Percentiles rank a stretch among this genome's conserved stretches.
These are phyloP conservation scores for Drosophila athabasca DNA, from an alignment of 1,140 invertebrate species.

Conservation along the genomic window DNA sequence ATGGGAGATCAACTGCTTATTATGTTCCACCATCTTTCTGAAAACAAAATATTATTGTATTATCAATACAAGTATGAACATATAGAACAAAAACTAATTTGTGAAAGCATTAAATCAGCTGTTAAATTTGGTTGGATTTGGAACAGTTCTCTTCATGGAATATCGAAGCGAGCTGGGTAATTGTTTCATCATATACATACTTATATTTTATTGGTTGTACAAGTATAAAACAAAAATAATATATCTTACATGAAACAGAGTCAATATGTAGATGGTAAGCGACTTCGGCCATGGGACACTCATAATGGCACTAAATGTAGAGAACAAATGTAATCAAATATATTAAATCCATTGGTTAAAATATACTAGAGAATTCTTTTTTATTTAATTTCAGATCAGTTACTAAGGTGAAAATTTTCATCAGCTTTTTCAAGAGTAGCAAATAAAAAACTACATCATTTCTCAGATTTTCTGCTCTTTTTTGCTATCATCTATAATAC, in stretches of 20 bases:
- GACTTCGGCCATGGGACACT: neutral
- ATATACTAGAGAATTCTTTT: neutral
- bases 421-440: conserved; percentile 28
- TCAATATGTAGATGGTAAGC: neutral
- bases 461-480: neutral
- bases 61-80: no score
- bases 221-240: no score
- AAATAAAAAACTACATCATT: conserved; percentile 10
- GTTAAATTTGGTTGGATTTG: conserved; percentile 58
- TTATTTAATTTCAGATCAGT: conserved; percentile 12
- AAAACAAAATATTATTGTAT: neutral
- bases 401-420: conserved; percentile 6
- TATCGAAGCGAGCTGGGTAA: conserved; percentile 78
- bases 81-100: neutral
- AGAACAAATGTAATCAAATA: conserved; percentile 1
- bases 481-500: no score
- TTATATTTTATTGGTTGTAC: neutral
- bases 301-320: no score
- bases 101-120: conserved; percentile 26
- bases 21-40: neutral
- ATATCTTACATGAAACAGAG: no score
- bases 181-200: conserved; percentile 53
- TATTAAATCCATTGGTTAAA: neutral
- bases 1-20: no score
- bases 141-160: conserved; percentile 70